phyloP scores from a whole-genome alignment of 2,888 invertebrate species.

The Eilema depressum region DNA sequence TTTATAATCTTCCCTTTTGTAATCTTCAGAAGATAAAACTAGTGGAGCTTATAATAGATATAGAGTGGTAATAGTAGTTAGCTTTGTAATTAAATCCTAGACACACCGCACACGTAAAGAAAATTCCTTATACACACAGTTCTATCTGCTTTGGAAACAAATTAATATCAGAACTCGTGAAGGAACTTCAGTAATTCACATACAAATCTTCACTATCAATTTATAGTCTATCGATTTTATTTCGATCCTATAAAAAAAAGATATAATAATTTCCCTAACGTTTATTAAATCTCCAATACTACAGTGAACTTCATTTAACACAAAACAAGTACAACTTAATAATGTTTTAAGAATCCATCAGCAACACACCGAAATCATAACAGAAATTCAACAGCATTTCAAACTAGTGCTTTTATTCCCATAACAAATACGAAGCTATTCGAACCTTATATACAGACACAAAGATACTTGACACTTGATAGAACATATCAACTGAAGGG shows the following conservation, averaged over 20 bases:
- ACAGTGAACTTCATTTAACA: constrained; percentile 9
- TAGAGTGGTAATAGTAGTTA: too few species aligned
- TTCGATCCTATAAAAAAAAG: neutral
- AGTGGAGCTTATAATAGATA: too few species aligned
- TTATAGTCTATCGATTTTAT: neutral
- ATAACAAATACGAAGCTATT: constrained; percentile 9
- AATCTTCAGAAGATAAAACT: too few species aligned
- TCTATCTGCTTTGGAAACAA: too few species aligned
- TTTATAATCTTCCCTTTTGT: too few species aligned
- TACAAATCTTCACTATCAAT: neutral
- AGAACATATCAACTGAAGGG: constrained; percentile 32
- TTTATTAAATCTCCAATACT: constrained; percentile 1
- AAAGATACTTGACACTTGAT: constrained; percentile 29
- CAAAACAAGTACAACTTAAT: constrained; percentile 6
- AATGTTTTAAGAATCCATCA: neutral
- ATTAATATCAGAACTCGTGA: neutral
- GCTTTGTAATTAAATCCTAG: too few species aligned
- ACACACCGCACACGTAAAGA: too few species aligned
- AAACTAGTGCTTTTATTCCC: constrained; percentile 20
- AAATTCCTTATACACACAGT: too few species aligned
- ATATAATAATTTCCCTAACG: neutral
- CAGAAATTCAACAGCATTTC: neutral
- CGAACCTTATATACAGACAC: constrained; percentile 16
- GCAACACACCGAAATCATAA: neutral
- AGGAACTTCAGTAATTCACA: neutral